These are phyloP conservation scores for Eudorcas thomsonii DNA, from an alignment of 2,113 vertebrate genomes.

Conservation along the genomic window DNA sequence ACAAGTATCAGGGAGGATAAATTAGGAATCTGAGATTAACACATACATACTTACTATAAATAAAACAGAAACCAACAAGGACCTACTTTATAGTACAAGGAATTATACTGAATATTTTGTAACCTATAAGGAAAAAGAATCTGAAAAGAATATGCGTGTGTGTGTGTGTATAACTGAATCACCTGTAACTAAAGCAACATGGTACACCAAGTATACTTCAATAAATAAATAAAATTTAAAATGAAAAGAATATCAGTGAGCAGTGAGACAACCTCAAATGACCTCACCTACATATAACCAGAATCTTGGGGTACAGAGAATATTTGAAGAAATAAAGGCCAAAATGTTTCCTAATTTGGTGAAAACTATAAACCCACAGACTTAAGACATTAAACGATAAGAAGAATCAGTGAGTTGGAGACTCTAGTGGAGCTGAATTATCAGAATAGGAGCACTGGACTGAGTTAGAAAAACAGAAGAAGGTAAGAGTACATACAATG, in stretches of 20 bases:
- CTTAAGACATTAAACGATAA: neutral
- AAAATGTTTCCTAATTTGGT: constrained; percentile 11
- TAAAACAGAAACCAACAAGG: neutral
- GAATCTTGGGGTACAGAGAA: neutral
- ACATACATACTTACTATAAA: neutral
- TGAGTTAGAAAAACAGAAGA: neutral
- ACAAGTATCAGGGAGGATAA: neutral
- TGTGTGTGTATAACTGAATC: neutral
- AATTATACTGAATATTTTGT: neutral
- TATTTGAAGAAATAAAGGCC: neutral
- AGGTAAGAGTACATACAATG: neutral
- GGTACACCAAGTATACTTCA: neutral
- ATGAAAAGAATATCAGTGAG: neutral
- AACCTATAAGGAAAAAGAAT: neutral
- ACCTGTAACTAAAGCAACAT: neutral
- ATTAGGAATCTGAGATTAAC: neutral
- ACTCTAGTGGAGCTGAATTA: neutral
- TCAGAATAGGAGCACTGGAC: neutral
- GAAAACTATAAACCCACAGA: neutral
- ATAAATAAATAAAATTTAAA: neutral
- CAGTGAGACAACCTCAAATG: neutral
- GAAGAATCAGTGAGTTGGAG: neutral
- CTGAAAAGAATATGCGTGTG: neutral
- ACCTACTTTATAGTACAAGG: neutral
- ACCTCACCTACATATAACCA: neutral